Evolutionary conservation across 2,888 invertebrate genomes (phyloP), one percentile per base, ranked within the genome.

Genomic region (Rhaphigaster nebulosa): DNA sequence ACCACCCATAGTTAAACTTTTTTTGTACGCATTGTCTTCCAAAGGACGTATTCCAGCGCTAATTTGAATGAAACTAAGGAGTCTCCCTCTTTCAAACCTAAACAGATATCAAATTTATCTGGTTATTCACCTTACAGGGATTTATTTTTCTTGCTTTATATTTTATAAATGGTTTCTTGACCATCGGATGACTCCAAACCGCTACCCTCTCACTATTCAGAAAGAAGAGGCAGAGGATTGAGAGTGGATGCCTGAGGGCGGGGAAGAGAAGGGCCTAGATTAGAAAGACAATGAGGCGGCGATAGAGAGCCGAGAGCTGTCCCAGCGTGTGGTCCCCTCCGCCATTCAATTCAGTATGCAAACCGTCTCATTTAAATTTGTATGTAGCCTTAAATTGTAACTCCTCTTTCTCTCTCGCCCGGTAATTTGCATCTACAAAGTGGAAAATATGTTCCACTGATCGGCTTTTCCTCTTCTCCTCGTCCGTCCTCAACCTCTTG

Each of bases 341-440:
- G 60, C 91, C 91, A 91, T 91, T 91, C 80, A 91, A 91, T 91
- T 91, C 91, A 91, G 91, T 91, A 91, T 91, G 90, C 90, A 89
- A 91, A 91, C 91, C 87, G 89, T 91, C 91, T 91, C 91, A 91
- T 91, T 91, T 91, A 91, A 91, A 91, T 91, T 91, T 91, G 91
- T 91, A 91, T 91, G 87, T 80, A 89, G 91, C 87, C 87, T 91
- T 89, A 91, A 91, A 91, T 91, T 91, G 91, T 91, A 91, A 89
- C 91, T 87, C 84, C 84, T 84, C 84, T 84, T 84, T 84, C 84
- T 84, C 84, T 84, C 84, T 84, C 34, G 87, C 87, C 70, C 38
- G 50, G 38, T 76, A 50, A 89, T 89, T 89, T 89, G 89, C 89
- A 89, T 89, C 60, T 89, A 89, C 89, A 89, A 89, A 89, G 89